phyloP scores from a whole-genome alignment of 2,113 vertebrate species.

The Hiodon tergisus region DNA sequence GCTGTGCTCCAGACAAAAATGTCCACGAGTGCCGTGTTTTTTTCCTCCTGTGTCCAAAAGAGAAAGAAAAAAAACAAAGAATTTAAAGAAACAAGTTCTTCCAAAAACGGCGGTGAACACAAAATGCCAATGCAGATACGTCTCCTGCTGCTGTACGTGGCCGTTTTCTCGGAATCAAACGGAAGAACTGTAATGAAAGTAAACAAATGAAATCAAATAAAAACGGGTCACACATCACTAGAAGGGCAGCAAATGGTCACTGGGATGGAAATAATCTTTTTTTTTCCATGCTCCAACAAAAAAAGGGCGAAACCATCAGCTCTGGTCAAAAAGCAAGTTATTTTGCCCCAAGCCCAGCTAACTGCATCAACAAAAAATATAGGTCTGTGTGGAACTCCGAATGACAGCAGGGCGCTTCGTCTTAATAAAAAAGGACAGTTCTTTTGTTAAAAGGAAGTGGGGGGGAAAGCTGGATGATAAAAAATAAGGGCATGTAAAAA shows the following conservation, averaged over 20 bases:
- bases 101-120: constrained; percentile 37
- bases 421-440: constrained; percentile 70
- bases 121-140: constrained; percentile 51
- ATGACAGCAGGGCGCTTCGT: constrained; percentile 55
- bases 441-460: constrained; percentile 57
- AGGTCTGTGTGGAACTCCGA: constrained; percentile 51
- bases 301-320: constrained; percentile 53
- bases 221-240: constrained; percentile 75
- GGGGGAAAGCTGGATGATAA: constrained; percentile 49
- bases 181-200: constrained; percentile 63
- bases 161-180: constrained; percentile 58
- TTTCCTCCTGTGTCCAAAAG: background rate
- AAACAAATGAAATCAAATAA: constrained; percentile 72
- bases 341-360: constrained; percentile 64
- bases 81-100: constrained; percentile 23
- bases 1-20: background rate
- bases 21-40: too few species aligned
- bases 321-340: constrained; percentile 59
- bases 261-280: constrained; percentile 67
- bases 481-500: constrained; percentile 43
- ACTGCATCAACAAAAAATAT: constrained; percentile 54
- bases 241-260: constrained; percentile 68
- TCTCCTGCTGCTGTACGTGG: constrained; percentile 40
- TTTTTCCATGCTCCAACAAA: constrained; percentile 50
- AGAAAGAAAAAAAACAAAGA: background rate